phyloP scores from a whole-genome alignment of 2,797 vertebrate genomes.

The Dipus sagitta region DNA sequence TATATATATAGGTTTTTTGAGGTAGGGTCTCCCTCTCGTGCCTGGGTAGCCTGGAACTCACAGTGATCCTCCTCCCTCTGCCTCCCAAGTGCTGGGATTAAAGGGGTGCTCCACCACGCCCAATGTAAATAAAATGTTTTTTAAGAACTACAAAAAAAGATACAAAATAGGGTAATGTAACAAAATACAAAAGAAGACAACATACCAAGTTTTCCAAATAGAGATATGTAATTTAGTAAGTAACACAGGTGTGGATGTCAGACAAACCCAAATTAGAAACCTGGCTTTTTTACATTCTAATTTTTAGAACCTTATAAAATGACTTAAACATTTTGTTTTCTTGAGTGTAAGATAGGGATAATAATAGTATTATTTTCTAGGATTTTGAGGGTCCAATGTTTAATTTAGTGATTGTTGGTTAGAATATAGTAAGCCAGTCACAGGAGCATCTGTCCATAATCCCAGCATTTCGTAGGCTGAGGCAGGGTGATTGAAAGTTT shows the following conservation, averaged over 20 bases:
- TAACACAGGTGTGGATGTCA: slow-evolving; percentile 27
- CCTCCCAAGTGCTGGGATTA: too few species aligned
- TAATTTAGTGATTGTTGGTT: neutral
- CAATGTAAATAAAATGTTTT: too few species aligned
- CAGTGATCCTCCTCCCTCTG: too few species aligned
- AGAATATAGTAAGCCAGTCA: neutral
- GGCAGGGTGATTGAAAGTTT: neutral
- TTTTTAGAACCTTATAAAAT: slow-evolving; percentile 34
- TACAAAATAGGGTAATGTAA: neutral
- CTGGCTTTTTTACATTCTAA: slow-evolving; percentile 17
- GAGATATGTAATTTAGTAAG: neutral
- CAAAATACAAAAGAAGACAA: slow-evolving; percentile 1
- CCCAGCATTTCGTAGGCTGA: neutral
- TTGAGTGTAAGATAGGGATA: neutral
- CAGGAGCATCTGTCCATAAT: too few species aligned
- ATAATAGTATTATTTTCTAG: neutral
- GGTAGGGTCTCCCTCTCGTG: too few species aligned
- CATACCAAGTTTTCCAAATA: slow-evolving; percentile 38
- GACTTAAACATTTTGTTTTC: neutral
- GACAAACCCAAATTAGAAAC: slow-evolving; percentile 35
- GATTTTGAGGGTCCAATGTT: neutral
- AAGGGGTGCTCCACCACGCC: too few species aligned
- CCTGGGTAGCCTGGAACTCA: too few species aligned
- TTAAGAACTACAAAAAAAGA: too few species aligned
- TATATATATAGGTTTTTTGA: too few species aligned